Base-by-base conservation (phyloP, 2,113 vertebrate species). In the Pristiophorus japonicus region DNA sequence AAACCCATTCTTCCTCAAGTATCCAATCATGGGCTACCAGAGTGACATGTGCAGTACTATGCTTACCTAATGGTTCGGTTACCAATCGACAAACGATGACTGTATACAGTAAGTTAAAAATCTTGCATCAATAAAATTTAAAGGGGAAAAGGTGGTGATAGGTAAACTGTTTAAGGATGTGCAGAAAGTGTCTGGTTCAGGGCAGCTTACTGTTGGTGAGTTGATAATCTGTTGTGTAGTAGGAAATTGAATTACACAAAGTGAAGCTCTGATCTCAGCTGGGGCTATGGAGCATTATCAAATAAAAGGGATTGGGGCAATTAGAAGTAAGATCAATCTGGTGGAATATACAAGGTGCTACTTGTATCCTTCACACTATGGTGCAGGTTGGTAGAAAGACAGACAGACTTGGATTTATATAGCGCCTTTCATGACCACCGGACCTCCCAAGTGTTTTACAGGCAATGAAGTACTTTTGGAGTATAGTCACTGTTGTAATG, bases 11-110 rank as follows among this genome's bases (percentile, higher is more conserved):
- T 30, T 47, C 1, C 22, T 51, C 93, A 94, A 94, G 24, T 30
- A 5, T 94, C 45, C 65, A 51, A 1, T 16, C 7, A 5, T 94
- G 93, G 93, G 14, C 38, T 70, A 0, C 24, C 22, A 1, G 0
- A 45, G 4, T 94, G 42, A 6, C 4, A 16, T 70, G 93, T 70
- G 0, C 3, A 1, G 65, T 51, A 45, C 1, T 0, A 47, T 94
- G 93, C 20, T 7, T 4, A 66, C 27, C 63, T 8, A 5, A 59
- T 16, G 0, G 10, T 0, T 0, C 0, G 0, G 0, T 0, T 5
- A 12, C 0, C 1, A 0, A 0, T 6, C 1, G 0, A 12, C 24
- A 16, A 38, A 0, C 2, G 3, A 14, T 94, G 3, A 16, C 66
- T 73, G 93, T 94, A 34, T 94, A 70, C 65, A 51, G 93, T 94